Evolutionary conservation across 2,888 invertebrate species (phyloP).

Genomic region (Myathropa florea): DNA sequence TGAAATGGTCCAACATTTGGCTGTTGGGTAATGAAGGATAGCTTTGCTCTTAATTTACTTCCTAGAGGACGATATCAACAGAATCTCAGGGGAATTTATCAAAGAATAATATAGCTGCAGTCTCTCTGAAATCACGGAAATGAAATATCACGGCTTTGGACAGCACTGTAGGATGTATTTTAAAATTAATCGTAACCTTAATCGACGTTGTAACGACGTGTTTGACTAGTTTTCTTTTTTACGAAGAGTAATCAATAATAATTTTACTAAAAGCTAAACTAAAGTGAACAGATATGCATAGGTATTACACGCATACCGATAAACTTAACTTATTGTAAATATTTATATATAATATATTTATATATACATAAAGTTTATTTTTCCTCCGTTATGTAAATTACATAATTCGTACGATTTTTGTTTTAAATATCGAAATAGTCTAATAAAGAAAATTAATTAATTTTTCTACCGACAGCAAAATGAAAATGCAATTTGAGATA

Average conservation of each 20-base stretch:
- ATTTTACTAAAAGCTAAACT: slow-evolving; percentile 51
- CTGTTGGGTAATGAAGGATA: too few relatives aligned
- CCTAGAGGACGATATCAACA: background rate
- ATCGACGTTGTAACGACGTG: slow-evolving; percentile 55
- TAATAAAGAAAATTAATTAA: slow-evolving; percentile 33
- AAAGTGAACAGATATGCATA: slow-evolving; percentile 48
- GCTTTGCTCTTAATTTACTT: too few relatives aligned
- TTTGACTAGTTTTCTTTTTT: slow-evolving; percentile 41
- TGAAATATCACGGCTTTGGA: background rate
- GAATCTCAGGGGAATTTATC: background rate
- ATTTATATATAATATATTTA: slow-evolving; percentile 48
- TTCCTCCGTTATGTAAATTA: slow-evolving; percentile 58
- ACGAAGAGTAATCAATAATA: slow-evolving; percentile 11
- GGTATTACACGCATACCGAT: slow-evolving; percentile 54
- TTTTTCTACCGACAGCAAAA: slow-evolving; percentile 61
- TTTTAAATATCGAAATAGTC: slow-evolving; percentile 57
- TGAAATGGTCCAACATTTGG: too few relatives aligned
- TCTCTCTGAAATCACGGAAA: too few relatives aligned
- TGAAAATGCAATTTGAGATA: slow-evolving; percentile 35
- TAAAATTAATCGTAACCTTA: slow-evolving; percentile 47
- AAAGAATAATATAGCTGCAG: background rate
- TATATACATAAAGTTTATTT: slow-evolving; percentile 26
- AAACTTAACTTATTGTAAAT: slow-evolving; percentile 61
- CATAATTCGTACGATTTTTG: slow-evolving; percentile 47
- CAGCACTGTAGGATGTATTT: background rate